Base-by-base conservation (phyloP, 2,888 invertebrate species). In the Pinctada fucata region DNA sequence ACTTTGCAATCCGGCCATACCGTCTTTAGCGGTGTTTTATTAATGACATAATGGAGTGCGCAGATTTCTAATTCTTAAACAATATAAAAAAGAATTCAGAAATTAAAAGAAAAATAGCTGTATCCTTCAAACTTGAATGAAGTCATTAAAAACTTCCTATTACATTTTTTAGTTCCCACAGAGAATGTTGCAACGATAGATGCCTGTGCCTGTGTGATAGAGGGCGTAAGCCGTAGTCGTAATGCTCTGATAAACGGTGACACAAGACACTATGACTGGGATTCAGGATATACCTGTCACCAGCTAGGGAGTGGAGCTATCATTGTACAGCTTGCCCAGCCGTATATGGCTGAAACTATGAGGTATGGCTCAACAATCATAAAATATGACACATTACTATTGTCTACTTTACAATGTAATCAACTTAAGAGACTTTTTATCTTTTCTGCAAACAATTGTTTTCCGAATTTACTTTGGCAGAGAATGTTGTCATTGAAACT, bases 161-260 rank as follows among this genome's bases (percentile, higher is more conserved):
- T 48, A 73, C n/a, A 52, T 75, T 58, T 74, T 70, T 13, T 51
- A 92, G 95, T 95, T 89, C 99, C 99, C 10, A 93, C 94, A 48
- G 95, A 96, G 89, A 99, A 99, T 94, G 97, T 99, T 70, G 99
- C 99, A 72, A 97, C 97, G 0, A 95, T 97, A 83, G 95, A 96
- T 78, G 95, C 95, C 89, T 96, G 97, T 92, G 99, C 99, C 2
- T 95, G 95, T 87, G 99, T 99, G 80, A 96, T 97, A 67, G 99
- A 99, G 94, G 99, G 99, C 79, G 99, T 99, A 6, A 95, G 95
- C 90, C 96, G 99, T 10, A 96, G 96, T 70, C 95, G 99, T 85
- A 98, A 99, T 94, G 97, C 98, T 0, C 94, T 99, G 10, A 94
- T 99, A 80, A 99, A 99, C 94, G 99, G 99, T 13, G 97, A 99